A percentile compares a stretch with the other conserved stretches of the same genome.
Conservation (phyloP, 2,797 vertebrate genomes). For the Fundulus diaphanus region DNA sequence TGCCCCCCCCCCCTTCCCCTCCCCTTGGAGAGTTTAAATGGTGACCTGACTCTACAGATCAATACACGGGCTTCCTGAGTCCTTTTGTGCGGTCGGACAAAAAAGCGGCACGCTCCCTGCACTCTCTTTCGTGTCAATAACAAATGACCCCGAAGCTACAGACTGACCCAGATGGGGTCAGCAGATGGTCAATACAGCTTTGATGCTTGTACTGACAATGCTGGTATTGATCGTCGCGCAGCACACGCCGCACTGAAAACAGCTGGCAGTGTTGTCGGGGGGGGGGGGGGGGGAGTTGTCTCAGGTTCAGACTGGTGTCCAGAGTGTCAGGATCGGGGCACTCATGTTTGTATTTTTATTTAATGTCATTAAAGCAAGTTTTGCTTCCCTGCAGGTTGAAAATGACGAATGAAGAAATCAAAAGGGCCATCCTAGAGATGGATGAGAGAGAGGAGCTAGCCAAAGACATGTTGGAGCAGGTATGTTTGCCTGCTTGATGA, state of each 20-base stretch:
- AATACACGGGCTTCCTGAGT: conserved; percentile 56
- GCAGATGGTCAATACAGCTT: conserved; percentile 53
- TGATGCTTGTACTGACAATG: conserved; percentile 47
- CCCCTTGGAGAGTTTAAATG: conserved; percentile 22
- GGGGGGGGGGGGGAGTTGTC: not conserved
- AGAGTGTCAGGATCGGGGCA: not conserved
- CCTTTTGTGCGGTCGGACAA: conserved; percentile 40
- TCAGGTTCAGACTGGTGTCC: conserved; percentile 12
- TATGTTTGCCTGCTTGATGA: conserved; percentile 47
- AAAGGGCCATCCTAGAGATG: conserved; percentile 93
- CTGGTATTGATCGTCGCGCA: conserved; percentile 63
- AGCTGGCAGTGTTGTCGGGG: conserved; percentile 40
- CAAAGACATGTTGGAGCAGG: conserved; percentile 98
- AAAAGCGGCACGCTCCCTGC: conserved; percentile 37
- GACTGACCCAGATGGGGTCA: conserved; percentile 59
- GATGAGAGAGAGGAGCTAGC: conserved; percentile 96
- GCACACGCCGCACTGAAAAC: conserved; percentile 40
- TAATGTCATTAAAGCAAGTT: not conserved
- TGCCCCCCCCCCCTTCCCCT: conserved; percentile 13
- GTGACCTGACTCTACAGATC: conserved; percentile 40
- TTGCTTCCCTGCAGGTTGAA: conserved; percentile 84
- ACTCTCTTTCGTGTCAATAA: conserved; percentile 46
- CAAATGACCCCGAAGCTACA: conserved; percentile 49
- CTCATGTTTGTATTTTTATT: conserved; percentile 3
- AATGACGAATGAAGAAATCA: conserved; percentile 96